Evolutionary conservation across 2,888 invertebrate species (phyloP), one percentile per base, ranked within the genome.

Genomic region (Thecophora atra): DNA sequence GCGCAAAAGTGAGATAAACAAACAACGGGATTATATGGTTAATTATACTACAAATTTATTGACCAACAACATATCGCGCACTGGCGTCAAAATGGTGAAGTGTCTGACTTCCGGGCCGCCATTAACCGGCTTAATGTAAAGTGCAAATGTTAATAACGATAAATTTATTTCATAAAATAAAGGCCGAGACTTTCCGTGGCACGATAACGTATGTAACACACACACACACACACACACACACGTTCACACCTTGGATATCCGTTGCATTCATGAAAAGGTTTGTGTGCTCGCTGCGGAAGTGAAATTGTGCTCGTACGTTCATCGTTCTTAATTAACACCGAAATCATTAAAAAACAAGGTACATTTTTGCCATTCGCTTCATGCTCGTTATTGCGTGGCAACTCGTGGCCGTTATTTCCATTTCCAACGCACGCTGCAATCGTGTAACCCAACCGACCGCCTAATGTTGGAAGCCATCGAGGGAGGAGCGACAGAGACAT

Each of bases 131-230:
- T 54, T 21, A 7, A 21, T 54, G 54, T 21, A 24, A 19, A 54
- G 54, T 54, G 54, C 54, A 54, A 58, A 24, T 58, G 24, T 58
- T 24, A 58, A 58, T 58, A 58, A 58, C 17, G 28, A 58, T 24
- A 58, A 58, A 58, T 58, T 58, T 28, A 58, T 26, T 58, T 52
- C 5, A 51, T n/a, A 54, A 54, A 54, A n/a, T 4, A n/a, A 54
- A 21, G 8, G 17, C 15, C 58, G 11, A 8, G 58, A 17, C 11
- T 2, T 24, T 24, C 24, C 26, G 15, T 58, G 13, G 2, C 15
- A 15, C 8, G 8, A 26, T 24, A 4, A 26, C 28, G 1, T n/a
- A n/a, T n/a, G n/a, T n/a, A n/a, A n/a, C n/a, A 67, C 30, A 17
- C 11, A 42, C 56, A 58, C 44, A 3, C 56, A 58, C 42, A 68